These are phyloP conservation scores for Tiliqua scincoides DNA, from an alignment of 2,113 vertebrate genomes.

Conservation along the genomic window DNA sequence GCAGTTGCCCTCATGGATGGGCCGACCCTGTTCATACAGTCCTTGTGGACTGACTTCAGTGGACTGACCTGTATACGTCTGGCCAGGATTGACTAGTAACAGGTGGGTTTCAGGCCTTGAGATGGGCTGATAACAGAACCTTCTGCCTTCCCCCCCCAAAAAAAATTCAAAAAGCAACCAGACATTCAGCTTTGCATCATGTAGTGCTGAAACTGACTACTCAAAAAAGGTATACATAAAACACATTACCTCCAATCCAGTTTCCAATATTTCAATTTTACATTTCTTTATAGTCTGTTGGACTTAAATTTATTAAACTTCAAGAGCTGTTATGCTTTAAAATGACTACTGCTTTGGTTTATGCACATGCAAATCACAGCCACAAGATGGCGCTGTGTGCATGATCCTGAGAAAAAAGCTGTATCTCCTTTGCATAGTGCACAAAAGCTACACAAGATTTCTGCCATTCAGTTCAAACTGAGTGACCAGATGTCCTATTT, in stretches of 20 bases:
- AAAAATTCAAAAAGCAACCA: neutral
- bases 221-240: neutral
- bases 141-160: neutral
- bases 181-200: neutral
- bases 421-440: accelerated
- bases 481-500: no score
- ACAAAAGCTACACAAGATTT: accelerated
- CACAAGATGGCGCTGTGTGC: neutral
- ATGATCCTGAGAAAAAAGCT: neutral
- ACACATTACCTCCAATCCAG: neutral
- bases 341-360: neutral
- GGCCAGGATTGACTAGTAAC: neutral
- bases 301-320: neutral
- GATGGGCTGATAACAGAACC: neutral
- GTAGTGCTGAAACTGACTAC: neutral
- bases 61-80: neutral
- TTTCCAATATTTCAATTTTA: neutral
- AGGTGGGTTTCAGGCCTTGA: neutral
- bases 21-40: neutral
- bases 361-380: neutral
- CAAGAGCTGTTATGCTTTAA: neutral
- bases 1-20: no score
- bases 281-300: no score
- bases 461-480: neutral
- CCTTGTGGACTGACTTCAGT: neutral